phyloP scores from a whole-genome alignment of 2,888 invertebrate species.

The Amphipoea oculea region DNA sequence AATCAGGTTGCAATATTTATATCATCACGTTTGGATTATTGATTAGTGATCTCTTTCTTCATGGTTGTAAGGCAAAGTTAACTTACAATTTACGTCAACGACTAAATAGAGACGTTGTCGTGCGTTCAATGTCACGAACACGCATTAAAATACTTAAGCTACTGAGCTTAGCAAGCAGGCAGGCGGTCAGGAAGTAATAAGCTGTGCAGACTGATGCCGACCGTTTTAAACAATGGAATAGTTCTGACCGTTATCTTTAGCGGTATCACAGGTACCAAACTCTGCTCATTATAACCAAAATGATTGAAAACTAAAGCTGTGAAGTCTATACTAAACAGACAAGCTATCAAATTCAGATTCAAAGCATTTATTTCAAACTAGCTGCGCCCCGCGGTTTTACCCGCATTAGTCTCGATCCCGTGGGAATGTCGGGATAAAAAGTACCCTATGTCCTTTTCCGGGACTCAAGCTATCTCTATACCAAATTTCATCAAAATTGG shows the following conservation, averaged over 20 bases:
- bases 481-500: too few species aligned
- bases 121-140: constrained; percentile 49
- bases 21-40: background rate
- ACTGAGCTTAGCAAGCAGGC: constrained; percentile 25
- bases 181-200: constrained; percentile 20
- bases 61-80: background rate
- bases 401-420: too few species aligned
- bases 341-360: too few species aligned
- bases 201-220: background rate
- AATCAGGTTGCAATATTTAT: too few species aligned
- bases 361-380: too few species aligned
- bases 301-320: background rate
- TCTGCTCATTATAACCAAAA: background rate
- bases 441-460: too few species aligned
- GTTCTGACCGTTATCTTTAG: background rate
- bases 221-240: background rate
- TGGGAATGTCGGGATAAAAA: too few species aligned
- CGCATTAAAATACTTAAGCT: constrained; percentile 35
- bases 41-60: background rate
- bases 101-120: constrained; percentile 38
- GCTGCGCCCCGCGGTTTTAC: too few species aligned
- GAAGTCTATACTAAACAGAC: background rate
- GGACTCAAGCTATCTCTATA: too few species aligned
- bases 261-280: background rate
- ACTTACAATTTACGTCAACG: constrained; percentile 10